Percentiles rank a stretch among this genome's conserved stretches.
These are phyloP conservation scores for Mylabris phalerata DNA, from an alignment of 1,140 invertebrate genomes.

Conservation along the genomic window DNA sequence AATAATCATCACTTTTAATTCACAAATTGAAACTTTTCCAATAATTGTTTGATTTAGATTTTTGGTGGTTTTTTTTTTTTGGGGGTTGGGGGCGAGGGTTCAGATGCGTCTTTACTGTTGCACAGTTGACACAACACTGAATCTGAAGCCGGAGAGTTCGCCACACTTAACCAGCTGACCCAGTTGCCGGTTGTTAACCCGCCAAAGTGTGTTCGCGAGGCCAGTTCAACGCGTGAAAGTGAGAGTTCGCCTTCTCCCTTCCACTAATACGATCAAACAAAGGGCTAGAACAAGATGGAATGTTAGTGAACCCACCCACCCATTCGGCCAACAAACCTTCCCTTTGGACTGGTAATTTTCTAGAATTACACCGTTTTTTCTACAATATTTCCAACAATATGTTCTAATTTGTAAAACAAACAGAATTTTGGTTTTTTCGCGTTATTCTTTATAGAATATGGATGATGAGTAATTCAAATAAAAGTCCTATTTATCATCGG, in stretches of 20 bases:
- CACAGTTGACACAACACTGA: conserved; percentile 40
- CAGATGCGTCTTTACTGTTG: conserved; percentile 29
- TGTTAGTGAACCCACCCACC: background rate
- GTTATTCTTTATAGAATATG: no score
- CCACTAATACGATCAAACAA: background rate
- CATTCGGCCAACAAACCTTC: background rate
- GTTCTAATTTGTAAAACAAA: no score
- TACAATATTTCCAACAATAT: no score
- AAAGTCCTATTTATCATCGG: no score
- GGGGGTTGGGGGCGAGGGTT: background rate
- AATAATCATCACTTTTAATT: background rate
- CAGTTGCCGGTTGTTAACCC: conserved; percentile 58
- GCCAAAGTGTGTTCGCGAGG: conserved; percentile 40
- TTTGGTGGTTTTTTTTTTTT: no score
- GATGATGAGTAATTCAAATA: no score
- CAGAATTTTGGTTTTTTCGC: no score
- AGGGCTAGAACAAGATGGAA: conserved; percentile 19
- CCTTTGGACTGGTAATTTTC: background rate
- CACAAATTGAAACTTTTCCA: background rate
- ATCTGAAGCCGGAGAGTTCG: conserved; percentile 43
- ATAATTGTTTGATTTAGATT: no score
- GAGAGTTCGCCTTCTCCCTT: conserved; percentile 46
- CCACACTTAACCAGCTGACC: conserved; percentile 56
- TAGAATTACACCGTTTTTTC: background rate
- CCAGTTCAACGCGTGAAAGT: conserved; percentile 52